These are phyloP conservation scores for Melitaea athalia DNA, from an alignment of 2,888 invertebrate species.

Conservation along the genomic window DNA sequence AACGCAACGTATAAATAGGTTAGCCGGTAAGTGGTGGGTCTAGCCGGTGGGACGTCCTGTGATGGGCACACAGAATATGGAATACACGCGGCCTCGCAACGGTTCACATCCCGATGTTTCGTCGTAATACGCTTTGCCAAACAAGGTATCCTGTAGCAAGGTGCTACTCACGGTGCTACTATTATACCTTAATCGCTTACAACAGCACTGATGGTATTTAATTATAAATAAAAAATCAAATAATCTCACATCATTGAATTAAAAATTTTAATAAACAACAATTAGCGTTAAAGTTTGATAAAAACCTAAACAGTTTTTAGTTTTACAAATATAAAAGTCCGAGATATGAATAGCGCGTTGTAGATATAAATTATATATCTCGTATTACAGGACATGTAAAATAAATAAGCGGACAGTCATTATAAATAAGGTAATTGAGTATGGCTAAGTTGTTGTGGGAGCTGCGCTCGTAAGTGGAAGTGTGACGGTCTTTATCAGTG, in stretches of 20 bases:
- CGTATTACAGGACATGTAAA: slow-evolving; percentile 10
- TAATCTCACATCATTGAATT: not conserved
- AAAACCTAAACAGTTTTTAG: not conserved
- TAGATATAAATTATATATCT: slow-evolving; percentile 11
- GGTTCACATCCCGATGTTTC: slow-evolving; percentile 31
- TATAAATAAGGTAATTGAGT: slow-evolving; percentile 38
- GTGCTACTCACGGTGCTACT: slow-evolving; percentile 37
- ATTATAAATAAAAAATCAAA: not conserved
- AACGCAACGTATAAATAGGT: slow-evolving; percentile 77
- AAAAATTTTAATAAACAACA: too few species aligned
- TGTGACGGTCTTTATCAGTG: slow-evolving; percentile 44
- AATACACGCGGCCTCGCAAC: slow-evolving; percentile 33
- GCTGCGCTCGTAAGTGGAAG: slow-evolving; percentile 36
- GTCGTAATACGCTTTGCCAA: slow-evolving; percentile 27
- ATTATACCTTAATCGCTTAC: slow-evolving; percentile 21
- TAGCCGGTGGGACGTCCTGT: slow-evolving; percentile 52
- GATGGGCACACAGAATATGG: slow-evolving; percentile 29
- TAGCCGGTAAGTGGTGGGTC: slow-evolving; percentile 79
- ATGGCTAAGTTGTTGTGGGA: slow-evolving; percentile 39
- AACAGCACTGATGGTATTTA: slow-evolving; percentile 4
- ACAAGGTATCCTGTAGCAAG: slow-evolving; percentile 33
- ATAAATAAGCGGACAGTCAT: slow-evolving; percentile 20
- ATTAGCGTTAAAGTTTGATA: not conserved
- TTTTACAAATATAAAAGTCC: not conserved
- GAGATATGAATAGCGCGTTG: not conserved